A percentile compares a stretch with the other conserved stretches of the same genome.
phyloP scores from a whole-genome alignment of 2,888 invertebrate genomes.

The Carcina quercana region DNA sequence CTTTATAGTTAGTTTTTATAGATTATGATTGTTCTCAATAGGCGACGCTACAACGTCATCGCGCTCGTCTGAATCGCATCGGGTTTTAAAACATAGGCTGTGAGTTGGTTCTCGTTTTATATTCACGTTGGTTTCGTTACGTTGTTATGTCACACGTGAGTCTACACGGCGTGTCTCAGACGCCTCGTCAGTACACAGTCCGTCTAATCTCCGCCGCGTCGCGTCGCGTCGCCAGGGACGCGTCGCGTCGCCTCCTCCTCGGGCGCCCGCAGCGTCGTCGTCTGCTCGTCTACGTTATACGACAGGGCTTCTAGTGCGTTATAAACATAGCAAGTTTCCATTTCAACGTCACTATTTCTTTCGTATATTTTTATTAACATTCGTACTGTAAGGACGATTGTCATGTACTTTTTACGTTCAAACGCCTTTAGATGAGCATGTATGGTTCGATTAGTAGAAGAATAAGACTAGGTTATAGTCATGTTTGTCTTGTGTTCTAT shows the following conservation, averaged over 20 bases:
- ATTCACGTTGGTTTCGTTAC: conserved; percentile 54
- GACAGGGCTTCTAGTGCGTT: conserved; percentile 64
- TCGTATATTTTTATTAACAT: conserved; percentile 52
- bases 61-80: conserved; percentile 39
- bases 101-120: conserved; percentile 69
- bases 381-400: conserved; percentile 53
- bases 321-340: conserved; percentile 51
- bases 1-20: conserved; percentile 35
- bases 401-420: conserved; percentile 35
- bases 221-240: conserved; percentile 24
- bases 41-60: conserved; percentile 40
- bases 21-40: conserved; percentile 42
- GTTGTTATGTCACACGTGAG: conserved; percentile 43
- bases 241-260: conserved; percentile 56
- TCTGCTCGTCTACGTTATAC: conserved; percentile 57
- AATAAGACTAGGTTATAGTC: conserved; percentile 65
- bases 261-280: too few species aligned
- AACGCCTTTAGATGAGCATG: conserved; percentile 49
- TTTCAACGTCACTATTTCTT: conserved; percentile 47
- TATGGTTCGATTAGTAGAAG: conserved; percentile 58
- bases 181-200: conserved; percentile 66
- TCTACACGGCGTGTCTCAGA: conserved; percentile 69
- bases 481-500: conserved; percentile 57
- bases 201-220: conserved; percentile 68
- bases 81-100: conserved; percentile 65